These are phyloP conservation scores for Labeo rohita DNA, from an alignment of 2,113 vertebrate species.

Conservation along the genomic window DNA sequence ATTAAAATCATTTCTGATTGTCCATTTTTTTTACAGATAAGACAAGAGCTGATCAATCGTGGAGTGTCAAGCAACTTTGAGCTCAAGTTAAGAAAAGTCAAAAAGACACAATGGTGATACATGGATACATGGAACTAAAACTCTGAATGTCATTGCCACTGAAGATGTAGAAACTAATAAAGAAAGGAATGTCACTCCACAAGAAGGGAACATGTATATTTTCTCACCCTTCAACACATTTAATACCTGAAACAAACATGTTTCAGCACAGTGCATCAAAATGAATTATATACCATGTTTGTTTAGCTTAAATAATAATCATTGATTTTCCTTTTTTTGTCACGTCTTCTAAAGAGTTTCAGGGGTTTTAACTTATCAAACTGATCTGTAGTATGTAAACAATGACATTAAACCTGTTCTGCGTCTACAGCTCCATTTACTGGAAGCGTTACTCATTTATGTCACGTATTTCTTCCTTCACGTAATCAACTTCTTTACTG, in stretches of 20 bases:
- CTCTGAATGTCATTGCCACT: background rate
- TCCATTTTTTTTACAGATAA: conserved; percentile 3
- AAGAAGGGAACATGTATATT: background rate
- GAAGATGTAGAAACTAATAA: background rate
- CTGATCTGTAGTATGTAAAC: background rate
- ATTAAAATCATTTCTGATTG: background rate
- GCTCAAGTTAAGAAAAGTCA: background rate
- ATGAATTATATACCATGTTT: background rate
- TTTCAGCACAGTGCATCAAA: background rate
- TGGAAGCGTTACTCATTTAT: background rate
- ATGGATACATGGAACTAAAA: background rate
- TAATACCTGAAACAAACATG: background rate
- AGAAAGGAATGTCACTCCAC: background rate
- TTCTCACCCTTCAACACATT: background rate
- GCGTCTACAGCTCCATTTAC: background rate
- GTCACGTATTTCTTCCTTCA: background rate
- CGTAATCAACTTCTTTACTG: background rate
- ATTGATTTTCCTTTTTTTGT: background rate
- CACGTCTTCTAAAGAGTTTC: background rate
- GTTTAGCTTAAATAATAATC: background rate
- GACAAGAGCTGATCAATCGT: background rate
- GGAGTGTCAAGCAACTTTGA: background rate
- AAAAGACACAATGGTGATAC: background rate
- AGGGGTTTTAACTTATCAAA: background rate
- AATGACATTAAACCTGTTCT: background rate